Percentiles rank a stretch among this genome's conserved stretches.
Evolutionary conservation across 2,888 invertebrate genomes (phyloP).

Genomic region (Entomobrya proxima): DNA sequence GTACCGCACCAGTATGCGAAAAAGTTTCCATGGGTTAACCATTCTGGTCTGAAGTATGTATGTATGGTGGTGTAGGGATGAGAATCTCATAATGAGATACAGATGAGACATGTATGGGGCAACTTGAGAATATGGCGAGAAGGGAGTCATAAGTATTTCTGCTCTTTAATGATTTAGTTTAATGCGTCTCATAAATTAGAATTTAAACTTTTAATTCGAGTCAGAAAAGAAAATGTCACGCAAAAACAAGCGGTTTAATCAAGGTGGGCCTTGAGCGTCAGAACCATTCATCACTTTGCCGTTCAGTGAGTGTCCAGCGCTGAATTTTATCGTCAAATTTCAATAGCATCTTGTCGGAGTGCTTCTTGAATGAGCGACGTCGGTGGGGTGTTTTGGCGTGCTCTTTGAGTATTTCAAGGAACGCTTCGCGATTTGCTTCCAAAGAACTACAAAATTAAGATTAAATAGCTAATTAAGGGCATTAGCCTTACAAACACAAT

Average conservation of each 20-base stretch:
- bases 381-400: constrained; percentile 32
- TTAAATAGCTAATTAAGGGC: not conserved
- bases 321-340: constrained; percentile 32
- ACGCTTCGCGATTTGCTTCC: constrained; percentile 48
- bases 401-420: constrained; percentile 43
- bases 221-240: no score
- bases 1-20: no score
- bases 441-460: constrained; percentile 40
- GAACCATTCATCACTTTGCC: constrained; percentile 49
- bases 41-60: no score
- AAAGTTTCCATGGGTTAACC: constrained; percentile 25
- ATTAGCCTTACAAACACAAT: not conserved
- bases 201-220: no score
- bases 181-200: no score
- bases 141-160: no score
- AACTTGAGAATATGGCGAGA: no score
- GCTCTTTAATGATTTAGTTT: no score
- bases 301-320: constrained; percentile 32
- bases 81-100: no score
- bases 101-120: no score
- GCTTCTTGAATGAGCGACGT: not conserved
- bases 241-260: not conserved
- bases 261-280: not conserved
- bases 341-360: constrained; percentile 1
- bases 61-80: no score